Evolutionary conservation across 2,113 vertebrate genomes (phyloP).

Genomic region (Cricetomys ansorgei): DNA sequence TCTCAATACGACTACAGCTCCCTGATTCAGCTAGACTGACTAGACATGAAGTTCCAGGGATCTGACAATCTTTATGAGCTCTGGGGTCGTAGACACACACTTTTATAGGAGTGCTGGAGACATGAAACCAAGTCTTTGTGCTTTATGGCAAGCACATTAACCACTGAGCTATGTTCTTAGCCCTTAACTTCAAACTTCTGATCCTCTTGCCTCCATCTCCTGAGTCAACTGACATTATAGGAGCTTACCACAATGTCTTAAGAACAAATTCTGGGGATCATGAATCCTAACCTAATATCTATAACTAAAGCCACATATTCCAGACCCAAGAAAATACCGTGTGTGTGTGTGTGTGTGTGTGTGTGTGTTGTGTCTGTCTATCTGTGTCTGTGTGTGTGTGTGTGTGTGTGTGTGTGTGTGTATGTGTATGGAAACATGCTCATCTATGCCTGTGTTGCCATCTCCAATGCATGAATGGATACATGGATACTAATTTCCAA

Average conservation of each 20-base stretch:
- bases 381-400: not conserved
- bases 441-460: not conserved
- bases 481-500: not conserved
- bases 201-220: not conserved
- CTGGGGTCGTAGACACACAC: not conserved
- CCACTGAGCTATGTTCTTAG: not conserved
- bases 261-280: not conserved
- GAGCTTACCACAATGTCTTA: not conserved
- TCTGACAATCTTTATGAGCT: not conserved
- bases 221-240: not conserved
- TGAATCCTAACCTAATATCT: not conserved
- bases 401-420: not conserved
- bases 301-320: not conserved
- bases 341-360: not conserved
- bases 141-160: too few species aligned
- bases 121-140: not conserved
- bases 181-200: not conserved
- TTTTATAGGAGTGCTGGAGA: not conserved
- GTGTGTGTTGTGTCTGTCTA: not conserved
- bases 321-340: not conserved
- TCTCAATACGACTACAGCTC: not conserved
- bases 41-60: not conserved
- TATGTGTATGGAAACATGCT: not conserved
- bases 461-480: not conserved
- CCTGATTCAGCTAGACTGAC: not conserved